A percentile compares a stretch with the other conserved stretches of the same genome.
phyloP scores from a whole-genome alignment of 2,113 vertebrate species.

The Regulus satrapa region DNA sequence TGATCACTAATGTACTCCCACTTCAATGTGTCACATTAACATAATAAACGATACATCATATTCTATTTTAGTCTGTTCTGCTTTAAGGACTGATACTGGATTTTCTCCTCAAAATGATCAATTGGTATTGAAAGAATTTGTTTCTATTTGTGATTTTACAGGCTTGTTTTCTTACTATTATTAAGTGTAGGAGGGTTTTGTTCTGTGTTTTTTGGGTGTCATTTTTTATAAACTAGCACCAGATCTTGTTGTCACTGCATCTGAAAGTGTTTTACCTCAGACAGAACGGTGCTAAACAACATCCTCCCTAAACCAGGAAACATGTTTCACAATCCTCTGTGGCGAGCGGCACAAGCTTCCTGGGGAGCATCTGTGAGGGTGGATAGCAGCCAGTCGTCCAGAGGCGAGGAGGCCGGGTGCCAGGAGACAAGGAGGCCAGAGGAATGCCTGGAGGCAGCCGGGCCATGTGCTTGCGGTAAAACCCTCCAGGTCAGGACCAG shows the following conservation, averaged over 20 bases:
- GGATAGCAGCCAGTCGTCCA: neutral
- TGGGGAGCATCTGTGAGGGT: neutral
- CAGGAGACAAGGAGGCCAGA: neutral
- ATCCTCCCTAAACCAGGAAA: conserved; percentile 2
- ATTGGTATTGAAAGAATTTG: neutral
- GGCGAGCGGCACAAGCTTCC: neutral
- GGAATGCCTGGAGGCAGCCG: conserved; percentile 23
- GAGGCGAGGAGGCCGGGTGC: neutral
- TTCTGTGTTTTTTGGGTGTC: neutral
- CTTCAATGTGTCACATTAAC: neutral
- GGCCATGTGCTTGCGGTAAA: neutral
- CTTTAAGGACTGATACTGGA: neutral
- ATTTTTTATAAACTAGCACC: neutral
- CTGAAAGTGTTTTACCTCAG: neutral
- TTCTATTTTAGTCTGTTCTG: neutral
- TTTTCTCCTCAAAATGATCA: neutral
- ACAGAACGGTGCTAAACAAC: neutral
- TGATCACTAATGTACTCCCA: neutral
- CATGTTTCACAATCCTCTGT: neutral
- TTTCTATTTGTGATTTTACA: neutral
- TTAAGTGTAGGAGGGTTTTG: neutral
- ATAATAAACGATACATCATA: neutral
- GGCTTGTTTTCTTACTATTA: neutral
- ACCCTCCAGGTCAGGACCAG: neutral
- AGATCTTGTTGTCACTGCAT: neutral